Conservation (phyloP, 2,797 vertebrate species). For the Iguana delicatissima region DNA sequence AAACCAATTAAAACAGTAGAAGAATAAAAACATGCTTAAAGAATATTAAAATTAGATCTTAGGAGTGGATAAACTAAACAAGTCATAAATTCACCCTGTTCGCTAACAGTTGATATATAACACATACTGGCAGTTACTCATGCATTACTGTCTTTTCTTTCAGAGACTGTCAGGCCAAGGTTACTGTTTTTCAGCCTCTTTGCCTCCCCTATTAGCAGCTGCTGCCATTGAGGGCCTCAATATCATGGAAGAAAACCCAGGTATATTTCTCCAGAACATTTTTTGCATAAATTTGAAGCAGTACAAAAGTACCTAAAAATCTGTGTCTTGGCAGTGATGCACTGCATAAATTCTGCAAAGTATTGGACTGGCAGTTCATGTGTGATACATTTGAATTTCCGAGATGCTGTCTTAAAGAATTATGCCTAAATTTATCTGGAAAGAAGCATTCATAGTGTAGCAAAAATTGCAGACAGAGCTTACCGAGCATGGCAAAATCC, state of each 20-base stretch:
- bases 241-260: constrained; percentile 98
- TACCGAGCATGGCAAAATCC: not conserved
- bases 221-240: constrained; percentile 95
- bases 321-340: not conserved
- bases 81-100: not conserved
- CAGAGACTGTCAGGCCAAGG: constrained; percentile 96
- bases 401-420: not conserved
- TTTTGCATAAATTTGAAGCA: not conserved
- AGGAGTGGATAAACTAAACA: not conserved
- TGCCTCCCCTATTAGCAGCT: constrained; percentile 93
- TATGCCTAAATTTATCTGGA: not conserved
- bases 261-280: constrained; percentile 75
- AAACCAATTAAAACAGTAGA: no score
- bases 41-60: no score
- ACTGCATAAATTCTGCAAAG: not conserved
- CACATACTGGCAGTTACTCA: not conserved
- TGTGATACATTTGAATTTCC: not conserved
- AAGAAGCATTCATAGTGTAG: not conserved
- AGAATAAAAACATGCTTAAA: no score
- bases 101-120: not conserved
- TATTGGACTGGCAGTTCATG: not conserved
- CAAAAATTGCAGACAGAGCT: not conserved
- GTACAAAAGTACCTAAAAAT: not conserved
- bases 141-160: not conserved
- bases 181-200: constrained; percentile 97